Percentiles rank a stretch among this genome's conserved stretches.
Conservation (phyloP, 1,140 invertebrate species). For the Ostrea denselamellosa region DNA sequence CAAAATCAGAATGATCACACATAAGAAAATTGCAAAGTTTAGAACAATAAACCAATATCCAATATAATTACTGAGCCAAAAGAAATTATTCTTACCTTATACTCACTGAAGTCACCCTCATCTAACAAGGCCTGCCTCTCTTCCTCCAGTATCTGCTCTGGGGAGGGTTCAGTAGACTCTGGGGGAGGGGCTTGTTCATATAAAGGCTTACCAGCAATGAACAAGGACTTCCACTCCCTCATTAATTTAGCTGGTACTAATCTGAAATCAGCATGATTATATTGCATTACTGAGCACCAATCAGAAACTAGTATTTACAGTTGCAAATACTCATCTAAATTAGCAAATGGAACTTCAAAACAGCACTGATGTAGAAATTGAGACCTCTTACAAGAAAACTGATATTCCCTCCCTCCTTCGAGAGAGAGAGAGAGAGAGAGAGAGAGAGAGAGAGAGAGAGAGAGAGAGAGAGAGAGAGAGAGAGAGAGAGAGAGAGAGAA, state of each 20-base stretch:
- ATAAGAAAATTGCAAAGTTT: too few relatives aligned
- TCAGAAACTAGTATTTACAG: too few relatives aligned
- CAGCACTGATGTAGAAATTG: too few relatives aligned
- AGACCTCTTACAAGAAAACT: too few relatives aligned
- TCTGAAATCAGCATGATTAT: constrained; percentile 58
- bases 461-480: too few relatives aligned
- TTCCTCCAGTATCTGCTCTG: constrained; percentile 75
- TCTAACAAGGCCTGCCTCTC: constrained; percentile 75
- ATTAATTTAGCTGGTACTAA: constrained; percentile 76
- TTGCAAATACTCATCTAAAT: too few relatives aligned
- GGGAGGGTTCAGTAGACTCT: constrained; percentile 65
- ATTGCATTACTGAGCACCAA: background rate
- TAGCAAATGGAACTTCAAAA: too few relatives aligned
- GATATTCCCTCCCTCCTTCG: too few relatives aligned
- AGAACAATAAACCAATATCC: background rate
- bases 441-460: too few relatives aligned
- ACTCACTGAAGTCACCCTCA: constrained; percentile 78
- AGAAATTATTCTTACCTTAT: constrained; percentile 68
- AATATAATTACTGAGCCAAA: background rate
- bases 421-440: too few relatives aligned
- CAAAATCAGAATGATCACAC: too few relatives aligned
- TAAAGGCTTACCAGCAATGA: constrained; percentile 73
- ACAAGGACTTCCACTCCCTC: constrained; percentile 77
- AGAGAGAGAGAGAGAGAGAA: too few relatives aligned
- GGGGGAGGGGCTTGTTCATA: constrained; percentile 67